Evolutionary conservation across 1,140 invertebrate species (phyloP), one percentile per base, ranked within the genome.

Genomic region (Monochamus saltuarius): DNA sequence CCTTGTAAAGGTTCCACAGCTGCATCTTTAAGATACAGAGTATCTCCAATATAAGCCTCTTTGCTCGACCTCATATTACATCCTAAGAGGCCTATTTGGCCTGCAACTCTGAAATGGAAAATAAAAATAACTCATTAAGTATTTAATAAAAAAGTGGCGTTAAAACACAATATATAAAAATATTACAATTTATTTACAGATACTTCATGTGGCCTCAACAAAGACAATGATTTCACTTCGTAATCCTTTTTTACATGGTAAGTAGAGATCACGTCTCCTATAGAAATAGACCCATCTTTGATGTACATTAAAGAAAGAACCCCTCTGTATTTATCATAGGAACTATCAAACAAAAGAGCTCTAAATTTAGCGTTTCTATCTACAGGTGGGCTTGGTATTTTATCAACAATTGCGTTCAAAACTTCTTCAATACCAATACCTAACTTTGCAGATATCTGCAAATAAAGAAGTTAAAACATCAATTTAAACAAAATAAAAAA

Each of bases 301-400:
- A 96, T 79, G 71, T 88, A 90, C 38, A 97, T 82, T 47, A 95
- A 80, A 61, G 87, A 85, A 60, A 98, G 80, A 0, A 89, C 87
- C 7, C 97, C 97, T 76, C 87, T 86, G 74, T 91, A 95, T 62
- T 85, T 86, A 73, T 97, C 91, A 79, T 88, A 97, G 90, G 93
- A 97, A 43, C 91, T 95, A 75, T 99, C 97, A 80, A 98, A 97
- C 42, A 98, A 78, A 14, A 98, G 77, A 0, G 89, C 92, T 74
- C 85, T 85, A 40, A 97, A 87, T 16, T 87, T 81, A 17, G 81
- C 81, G 7, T 84, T 69, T 59, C 80, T 74, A 53, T 82, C 66
- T 4, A 84, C 85, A 14, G 73, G 63, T 4, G 95, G 95, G 35
- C 87, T 81, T 38, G 94, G 93, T 70, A 97, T 86, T 74, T 79